Percentiles rank a stretch among this genome's conserved stretches.
Conservation (phyloP, 1,140 invertebrate genomes). For the Dreissena rostriformis region DNA sequence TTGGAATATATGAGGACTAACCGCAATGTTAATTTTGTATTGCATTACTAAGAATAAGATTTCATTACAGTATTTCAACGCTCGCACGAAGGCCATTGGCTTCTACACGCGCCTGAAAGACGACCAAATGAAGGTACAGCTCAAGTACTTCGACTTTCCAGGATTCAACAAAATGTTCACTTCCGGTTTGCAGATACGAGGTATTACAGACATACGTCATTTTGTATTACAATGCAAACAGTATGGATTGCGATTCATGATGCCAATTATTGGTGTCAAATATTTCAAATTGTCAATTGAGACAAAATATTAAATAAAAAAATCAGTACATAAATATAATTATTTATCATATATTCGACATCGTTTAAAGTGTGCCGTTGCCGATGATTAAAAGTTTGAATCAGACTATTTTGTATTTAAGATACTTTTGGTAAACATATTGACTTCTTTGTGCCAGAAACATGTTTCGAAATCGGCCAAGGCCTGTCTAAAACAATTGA, state of each 20-base stretch:
- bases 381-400: no score
- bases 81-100: conserved; percentile 31
- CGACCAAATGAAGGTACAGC: conserved; percentile 10
- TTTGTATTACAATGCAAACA: background rate
- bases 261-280: background rate
- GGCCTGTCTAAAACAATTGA: background rate
- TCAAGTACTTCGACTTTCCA: conserved; percentile 38
- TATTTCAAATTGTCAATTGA: background rate
- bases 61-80: conserved; percentile 32
- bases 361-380: no score
- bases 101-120: background rate
- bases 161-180: conserved; percentile 8
- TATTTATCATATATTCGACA: background rate
- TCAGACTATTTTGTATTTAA: background rate
- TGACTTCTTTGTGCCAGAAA: conserved; percentile 4
- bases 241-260: background rate
- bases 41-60: background rate
- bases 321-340: background rate
- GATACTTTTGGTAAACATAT: background rate
- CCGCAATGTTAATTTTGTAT: background rate
- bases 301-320: background rate
- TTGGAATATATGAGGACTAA: background rate
- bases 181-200: background rate
- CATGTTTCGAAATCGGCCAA: conserved; percentile 7
- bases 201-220: background rate